A percentile compares a stretch with the other conserved stretches of the same genome.
Conservation (phyloP, 30 jellyfish, hydroid and myxozoan genomes). For the Pseudorhiza aurosa region DNA sequence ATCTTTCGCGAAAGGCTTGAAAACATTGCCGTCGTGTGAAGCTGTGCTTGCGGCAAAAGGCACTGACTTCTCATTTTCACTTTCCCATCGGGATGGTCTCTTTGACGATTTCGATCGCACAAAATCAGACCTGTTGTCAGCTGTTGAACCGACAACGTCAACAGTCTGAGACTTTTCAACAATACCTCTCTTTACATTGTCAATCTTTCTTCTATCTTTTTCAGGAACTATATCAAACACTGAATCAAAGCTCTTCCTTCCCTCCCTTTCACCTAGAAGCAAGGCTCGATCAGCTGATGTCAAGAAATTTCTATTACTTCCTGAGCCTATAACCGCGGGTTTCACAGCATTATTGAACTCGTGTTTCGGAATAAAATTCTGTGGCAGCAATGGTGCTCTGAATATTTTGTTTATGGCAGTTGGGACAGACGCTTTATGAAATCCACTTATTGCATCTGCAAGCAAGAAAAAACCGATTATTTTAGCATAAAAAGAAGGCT, state of each 20-base stretch:
- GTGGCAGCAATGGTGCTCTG: slow-evolving; percentile 77
- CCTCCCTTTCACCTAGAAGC: slow-evolving; percentile 67
- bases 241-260: slow-evolving; percentile 28
- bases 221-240: slow-evolving; percentile 55
- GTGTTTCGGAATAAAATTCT: slow-evolving; percentile 60
- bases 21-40: slow-evolving; percentile 20
- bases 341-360: not conserved
- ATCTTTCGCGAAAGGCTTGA: slow-evolving; percentile 82
- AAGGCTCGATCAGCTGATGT: slow-evolving; percentile 72
- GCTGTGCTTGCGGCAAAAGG: slow-evolving; percentile 6
- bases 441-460: slow-evolving; percentile 79
- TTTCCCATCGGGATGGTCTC: slow-evolving; percentile 65
- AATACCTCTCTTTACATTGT: not conserved
- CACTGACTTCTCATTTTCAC: not conserved
- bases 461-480: not conserved
- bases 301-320: slow-evolving; percentile 12
- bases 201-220: slow-evolving; percentile 16
- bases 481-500: too few relatives aligned
- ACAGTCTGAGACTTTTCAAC: not conserved
- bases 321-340: not conserved
- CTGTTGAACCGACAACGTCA: too few relatives aligned
- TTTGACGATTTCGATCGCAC: slow-evolving; percentile 12
- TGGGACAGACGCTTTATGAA: slow-evolving; percentile 63
- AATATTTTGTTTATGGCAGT: slow-evolving; percentile 42
- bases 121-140: too few relatives aligned